phyloP scores from a whole-genome alignment of 2,797 vertebrate species.

The Podarcis lilfordi region DNA sequence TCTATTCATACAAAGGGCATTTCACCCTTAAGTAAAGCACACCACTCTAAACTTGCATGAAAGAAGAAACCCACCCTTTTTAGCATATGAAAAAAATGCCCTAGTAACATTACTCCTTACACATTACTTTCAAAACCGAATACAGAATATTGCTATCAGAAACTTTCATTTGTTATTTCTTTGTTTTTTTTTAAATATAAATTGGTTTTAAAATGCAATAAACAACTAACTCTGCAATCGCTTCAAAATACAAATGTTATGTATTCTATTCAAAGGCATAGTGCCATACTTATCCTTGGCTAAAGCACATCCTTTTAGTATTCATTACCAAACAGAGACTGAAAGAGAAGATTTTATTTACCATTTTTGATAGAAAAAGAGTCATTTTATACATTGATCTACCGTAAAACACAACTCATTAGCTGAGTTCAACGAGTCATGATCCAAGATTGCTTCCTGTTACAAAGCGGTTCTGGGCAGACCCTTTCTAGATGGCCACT shows the following conservation, averaged over 20 bases:
- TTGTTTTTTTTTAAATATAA: slow-evolving; percentile 26
- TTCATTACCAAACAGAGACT: slow-evolving; percentile 18
- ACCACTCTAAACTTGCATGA: background rate
- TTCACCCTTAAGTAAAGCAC: slow-evolving; percentile 7
- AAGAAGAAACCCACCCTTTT: background rate
- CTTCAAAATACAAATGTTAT: slow-evolving; percentile 10
- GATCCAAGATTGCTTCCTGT: background rate
- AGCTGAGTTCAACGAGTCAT: background rate
- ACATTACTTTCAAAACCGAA: slow-evolving; percentile 10
- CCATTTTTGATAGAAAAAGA: slow-evolving; percentile 22
- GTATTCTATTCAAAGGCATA: slow-evolving; percentile 22
- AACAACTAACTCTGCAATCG: slow-evolving; percentile 3
- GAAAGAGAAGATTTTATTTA: background rate
- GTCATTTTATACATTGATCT: slow-evolving; percentile 8
- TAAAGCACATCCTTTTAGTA: slow-evolving; percentile 19
- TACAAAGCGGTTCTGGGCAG: slow-evolving; percentile 19
- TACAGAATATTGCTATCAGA: slow-evolving; percentile 32
- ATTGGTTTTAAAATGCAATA: slow-evolving; percentile 18
- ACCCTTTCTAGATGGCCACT: background rate
- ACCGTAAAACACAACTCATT: slow-evolving; percentile 1
- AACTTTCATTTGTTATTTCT: slow-evolving; percentile 17
- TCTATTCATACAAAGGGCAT: slow-evolving; percentile 34
- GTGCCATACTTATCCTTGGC: slow-evolving; percentile 28
- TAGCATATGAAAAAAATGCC: slow-evolving; percentile 14
- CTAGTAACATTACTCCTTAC: background rate